Conservation (phyloP, 2,113 vertebrate species). For the Pygoscelis adeliae region DNA sequence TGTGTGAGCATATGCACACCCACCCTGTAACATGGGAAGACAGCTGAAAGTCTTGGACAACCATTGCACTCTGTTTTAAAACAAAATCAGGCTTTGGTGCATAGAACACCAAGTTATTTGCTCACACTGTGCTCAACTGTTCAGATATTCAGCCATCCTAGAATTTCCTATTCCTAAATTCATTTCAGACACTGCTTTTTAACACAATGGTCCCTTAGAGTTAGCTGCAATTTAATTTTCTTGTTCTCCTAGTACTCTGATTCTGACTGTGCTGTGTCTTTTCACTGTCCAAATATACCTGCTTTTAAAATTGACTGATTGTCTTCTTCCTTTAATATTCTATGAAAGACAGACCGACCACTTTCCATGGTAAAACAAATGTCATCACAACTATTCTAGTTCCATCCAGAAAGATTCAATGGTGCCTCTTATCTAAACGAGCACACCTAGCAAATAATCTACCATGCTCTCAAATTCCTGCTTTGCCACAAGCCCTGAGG, state of each 20-base stretch:
- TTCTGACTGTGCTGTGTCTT: neutral
- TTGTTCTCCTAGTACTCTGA: neutral
- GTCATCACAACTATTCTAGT: neutral
- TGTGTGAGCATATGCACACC: neutral
- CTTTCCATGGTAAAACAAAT: neutral
- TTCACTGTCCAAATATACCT: neutral
- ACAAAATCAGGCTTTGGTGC: neutral
- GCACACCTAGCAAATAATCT: neutral
- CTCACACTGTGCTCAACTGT: neutral
- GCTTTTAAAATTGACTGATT: constrained; percentile 4
- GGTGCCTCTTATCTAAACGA: neutral
- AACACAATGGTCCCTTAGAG: neutral
- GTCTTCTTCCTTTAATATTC: neutral
- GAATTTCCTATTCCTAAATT: neutral
- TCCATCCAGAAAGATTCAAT: neutral
- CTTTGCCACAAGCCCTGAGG: neutral
- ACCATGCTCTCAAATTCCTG: neutral
- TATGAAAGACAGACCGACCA: neutral
- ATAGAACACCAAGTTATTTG: neutral
- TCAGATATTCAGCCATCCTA: neutral
- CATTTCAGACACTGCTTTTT: neutral
- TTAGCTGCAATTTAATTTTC: neutral
- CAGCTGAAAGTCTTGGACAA: neutral
- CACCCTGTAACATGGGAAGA: neutral
- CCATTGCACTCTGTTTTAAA: neutral